Evolutionary conservation across 2,797 vertebrate genomes (phyloP), one percentile per base, ranked within the genome.

Genomic region (Pseudotriccus pelzelni): DNA sequence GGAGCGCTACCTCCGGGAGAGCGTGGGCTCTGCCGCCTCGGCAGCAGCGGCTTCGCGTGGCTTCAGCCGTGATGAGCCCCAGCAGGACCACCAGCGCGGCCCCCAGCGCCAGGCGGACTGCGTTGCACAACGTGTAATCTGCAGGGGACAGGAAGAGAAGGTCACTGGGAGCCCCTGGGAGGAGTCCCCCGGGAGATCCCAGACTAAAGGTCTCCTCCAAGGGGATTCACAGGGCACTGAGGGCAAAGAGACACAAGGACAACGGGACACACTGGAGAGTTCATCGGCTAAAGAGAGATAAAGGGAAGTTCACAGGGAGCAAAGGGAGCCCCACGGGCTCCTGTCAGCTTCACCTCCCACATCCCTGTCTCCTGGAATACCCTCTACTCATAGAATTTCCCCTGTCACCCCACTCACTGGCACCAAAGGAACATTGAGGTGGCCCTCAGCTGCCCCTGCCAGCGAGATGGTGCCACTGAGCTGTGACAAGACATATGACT

Each of bases 401-500:
- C 27, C 34, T 28, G 36, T 34, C 59, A 53, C 19, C 58, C 44
- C 12, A 1, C 39, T 13, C 32, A 32, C 21, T 7, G 30, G 25
- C 49, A 70, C 41, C 46, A 23, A 53, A 30, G 20, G 36, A 58
- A 34, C 12, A 7, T 2, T 39, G 74, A 62, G 12, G 53, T 67
- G 67, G 14, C 49, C 34, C 39, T 68, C 46, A 21, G 49, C 34
- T 32, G 16, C 24, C 27, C 4, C 34, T 79, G 39, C 22, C 44
- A 83, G 68, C 7, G 21, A n/a, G 25, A 15, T 0, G 0, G 36
- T 74, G 64, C 39, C 36, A 14, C 72, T n/a, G 64, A 56, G 43
- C 59, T 76, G 32, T 4, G 8, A 36, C 3, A 1, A 23, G 52
- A 23, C 0, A 0, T 8, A 17, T 2, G 0, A 59, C 24, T 50